Base-by-base conservation (phyloP, 2,113 vertebrate genomes). In the Apodemus sylvaticus region DNA sequence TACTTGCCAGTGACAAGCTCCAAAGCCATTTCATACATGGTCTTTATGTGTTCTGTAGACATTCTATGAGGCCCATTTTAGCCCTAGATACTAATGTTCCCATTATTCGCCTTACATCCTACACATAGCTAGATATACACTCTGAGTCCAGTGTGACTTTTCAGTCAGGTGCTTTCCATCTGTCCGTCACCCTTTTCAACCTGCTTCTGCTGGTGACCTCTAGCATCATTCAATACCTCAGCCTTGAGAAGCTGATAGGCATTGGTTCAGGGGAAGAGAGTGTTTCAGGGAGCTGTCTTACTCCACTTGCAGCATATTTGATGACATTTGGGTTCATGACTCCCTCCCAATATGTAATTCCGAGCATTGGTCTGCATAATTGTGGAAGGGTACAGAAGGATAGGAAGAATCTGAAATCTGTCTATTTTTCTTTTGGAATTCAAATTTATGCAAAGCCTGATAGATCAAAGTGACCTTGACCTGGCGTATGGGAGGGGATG, bases 21-120 rank as follows among this genome's bases (percentile, higher is more conserved):
- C 20, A 7, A 19, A 4, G 39, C 26, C 26, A 8, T 0, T 29
- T 9, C 29, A 66, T 58, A 11, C 51, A 14, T 16, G 62, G 78
- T 77, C 42, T 78, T 90, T 95, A 96, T 71, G 34, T 81, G 34
- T 60, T 82, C 64, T 58, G 0, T 6, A 24, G 89, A n/a, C 20
- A 24, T 95, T 89, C 79, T 82, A 58, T 58, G 55, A n/a, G 78
- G 86, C 4, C 77, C 62, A 42, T 83, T 96, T 7, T 53, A 76
- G 51, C 81, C 86, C 93, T 92, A 51, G 14, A 90, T 93, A 60
- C 70, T 96, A 93, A 96, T 92, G 96, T 82, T n/a, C 34, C 55
- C 90, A 45, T 66, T 58, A 11, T 5, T 51, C 76, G 66, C 12
- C 64, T 90, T 79, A 78, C 1, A 62, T 92, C 42, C 87, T 68